Conservation (phyloP, 1,140 invertebrate genomes). For the Belonocnema kinseyi region DNA sequence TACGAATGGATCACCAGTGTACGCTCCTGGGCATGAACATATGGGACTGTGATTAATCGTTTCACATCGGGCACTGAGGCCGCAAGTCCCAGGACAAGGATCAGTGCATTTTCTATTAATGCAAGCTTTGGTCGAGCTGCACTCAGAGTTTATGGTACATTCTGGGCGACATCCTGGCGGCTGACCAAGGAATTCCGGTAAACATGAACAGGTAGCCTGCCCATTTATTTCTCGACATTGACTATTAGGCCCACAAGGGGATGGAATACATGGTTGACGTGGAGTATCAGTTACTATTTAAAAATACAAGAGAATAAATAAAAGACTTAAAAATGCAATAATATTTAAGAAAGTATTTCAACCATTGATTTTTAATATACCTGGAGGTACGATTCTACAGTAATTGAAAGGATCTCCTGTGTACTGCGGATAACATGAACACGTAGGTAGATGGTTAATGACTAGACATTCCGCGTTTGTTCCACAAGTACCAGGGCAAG, state of each 20-base stretch:
- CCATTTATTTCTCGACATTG: slow-evolving; percentile 53
- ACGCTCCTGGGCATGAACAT: slow-evolving; percentile 82
- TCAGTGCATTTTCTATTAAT: slow-evolving; percentile 82
- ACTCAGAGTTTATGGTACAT: slow-evolving; percentile 82
- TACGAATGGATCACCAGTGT: slow-evolving; percentile 84
- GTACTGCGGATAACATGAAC: slow-evolving; percentile 72
- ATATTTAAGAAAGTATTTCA: neutral
- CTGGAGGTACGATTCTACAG: slow-evolving; percentile 64
- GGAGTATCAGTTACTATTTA: slow-evolving; percentile 45
- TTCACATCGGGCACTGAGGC: slow-evolving; percentile 78
- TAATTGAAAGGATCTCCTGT: slow-evolving; percentile 75
- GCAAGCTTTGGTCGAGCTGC: slow-evolving; percentile 79
- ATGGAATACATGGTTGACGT: slow-evolving; percentile 66
- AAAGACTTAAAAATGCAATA: too few relatives aligned
- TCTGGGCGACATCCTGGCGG: slow-evolving; percentile 67
- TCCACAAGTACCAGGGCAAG: slow-evolving; percentile 77
- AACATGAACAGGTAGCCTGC: slow-evolving; percentile 67
- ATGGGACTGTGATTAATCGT: slow-evolving; percentile 86
- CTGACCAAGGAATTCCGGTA: slow-evolving; percentile 65
- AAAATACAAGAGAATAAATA: neutral
- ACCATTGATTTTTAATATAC: slow-evolving; percentile 18
- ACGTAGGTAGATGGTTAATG: slow-evolving; percentile 73
- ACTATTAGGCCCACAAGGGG: slow-evolving; percentile 73
- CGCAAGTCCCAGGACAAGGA: slow-evolving; percentile 83
- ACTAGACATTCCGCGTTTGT: slow-evolving; percentile 77